phyloP scores from a whole-genome alignment of 2,113 vertebrate species.

The Oryzias woworae region DNA sequence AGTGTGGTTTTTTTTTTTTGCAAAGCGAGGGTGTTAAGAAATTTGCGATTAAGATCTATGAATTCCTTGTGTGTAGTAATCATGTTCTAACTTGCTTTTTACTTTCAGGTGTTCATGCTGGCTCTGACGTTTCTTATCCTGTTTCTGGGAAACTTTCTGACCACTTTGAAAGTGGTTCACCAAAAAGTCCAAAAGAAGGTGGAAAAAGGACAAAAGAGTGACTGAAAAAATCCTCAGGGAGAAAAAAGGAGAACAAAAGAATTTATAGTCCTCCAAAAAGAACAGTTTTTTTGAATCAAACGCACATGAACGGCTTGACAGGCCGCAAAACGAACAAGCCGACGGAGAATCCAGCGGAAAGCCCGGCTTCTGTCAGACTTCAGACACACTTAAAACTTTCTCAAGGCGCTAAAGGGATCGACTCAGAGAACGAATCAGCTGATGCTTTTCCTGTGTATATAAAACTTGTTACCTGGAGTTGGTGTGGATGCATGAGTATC shows the following conservation, averaged over 20 bases:
- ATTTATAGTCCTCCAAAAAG: conserved; percentile 4
- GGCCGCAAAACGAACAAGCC: not conserved
- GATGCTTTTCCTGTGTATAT: conserved; percentile 6
- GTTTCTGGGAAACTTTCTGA: conserved; percentile 97
- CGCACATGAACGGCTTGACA: conserved; percentile 35
- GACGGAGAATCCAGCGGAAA: conserved; percentile 3
- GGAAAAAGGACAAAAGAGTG: conserved; percentile 77
- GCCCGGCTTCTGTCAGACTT: conserved; percentile 30
- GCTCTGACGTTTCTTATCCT: conserved; percentile 91
- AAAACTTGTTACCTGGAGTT: conserved; percentile 6
- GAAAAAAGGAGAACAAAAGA: not conserved
- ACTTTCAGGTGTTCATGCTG: conserved; percentile 87
- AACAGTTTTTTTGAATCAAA: conserved; percentile 38
- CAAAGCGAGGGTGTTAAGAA: too few species aligned
- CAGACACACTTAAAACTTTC: conserved; percentile 22
- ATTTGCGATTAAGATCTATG: too few species aligned
- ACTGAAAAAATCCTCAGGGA: conserved; percentile 45
- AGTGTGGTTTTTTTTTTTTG: too few species aligned
- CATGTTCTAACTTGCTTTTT: not conserved
- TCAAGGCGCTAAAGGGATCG: conserved; percentile 2
- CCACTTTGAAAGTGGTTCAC: conserved; percentile 93
- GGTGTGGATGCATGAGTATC: conserved; percentile 50
- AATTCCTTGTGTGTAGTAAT: not conserved
- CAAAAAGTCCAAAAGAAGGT: conserved; percentile 91
- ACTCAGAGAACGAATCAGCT: too few species aligned